Base-by-base conservation (phyloP, 1,140 invertebrate species). In the Eumaeus atala region DNA sequence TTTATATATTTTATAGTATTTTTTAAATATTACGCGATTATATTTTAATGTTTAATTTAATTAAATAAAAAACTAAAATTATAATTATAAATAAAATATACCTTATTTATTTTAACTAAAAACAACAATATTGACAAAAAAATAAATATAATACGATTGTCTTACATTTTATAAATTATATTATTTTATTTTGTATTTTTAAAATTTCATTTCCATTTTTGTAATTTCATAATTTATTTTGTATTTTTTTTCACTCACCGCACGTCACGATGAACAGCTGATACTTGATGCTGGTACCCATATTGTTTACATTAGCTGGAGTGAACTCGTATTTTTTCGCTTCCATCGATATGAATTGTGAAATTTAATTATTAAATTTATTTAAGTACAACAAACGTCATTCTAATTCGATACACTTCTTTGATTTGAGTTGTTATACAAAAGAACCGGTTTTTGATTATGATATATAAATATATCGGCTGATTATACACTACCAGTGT, bases 221-320 rank as follows among this genome's bases (percentile, higher is more conserved):
- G 6, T 28, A 28, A 3, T 28, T 28, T 3, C 21, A 28, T 3
- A 28, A 28, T 28, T 3, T 28, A 28, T 28, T 28, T 28, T 28
- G 6, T n/a, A n/a, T n/a, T n/a, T n/a, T n/a, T 28, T 28, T 28
- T 28, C 21, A 73, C 68, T 74, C 62, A 74, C 71, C 61, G 34
- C 71, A 71, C 18, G 62, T 58, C 5, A 70, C 61, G 37, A 73
- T 68, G 1, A 68, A 17, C 17, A 73, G 42, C 14, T 73, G 70
- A 47, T 58, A 65, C 35, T 59, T 65, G 9, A 68, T 57, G 17
- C 50, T 60, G 0, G 33, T 52, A 9, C 57, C 56, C 64, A 70
- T 70, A 54, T 61, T 65, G 8, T 9, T 12, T 40, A 54, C 56
- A 21, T 48, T 54, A 48, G 59, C 49, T 21, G 12, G 51, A 28